Conservation (phyloP, 2,113 vertebrate species). For the Cynocephalus volans region DNA sequence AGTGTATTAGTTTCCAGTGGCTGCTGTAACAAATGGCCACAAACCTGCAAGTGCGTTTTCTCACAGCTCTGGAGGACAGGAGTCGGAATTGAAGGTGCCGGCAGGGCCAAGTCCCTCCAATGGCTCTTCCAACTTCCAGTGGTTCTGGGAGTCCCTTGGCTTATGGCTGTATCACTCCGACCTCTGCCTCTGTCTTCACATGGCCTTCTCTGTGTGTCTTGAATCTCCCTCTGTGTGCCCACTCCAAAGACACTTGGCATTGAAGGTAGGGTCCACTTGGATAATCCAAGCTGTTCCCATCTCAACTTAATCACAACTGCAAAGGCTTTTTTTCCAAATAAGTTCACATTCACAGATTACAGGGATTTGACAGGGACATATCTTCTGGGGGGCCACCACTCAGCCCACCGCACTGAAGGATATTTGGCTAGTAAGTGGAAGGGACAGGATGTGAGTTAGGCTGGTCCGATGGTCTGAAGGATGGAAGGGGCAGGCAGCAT, state of each 20-base stretch:
- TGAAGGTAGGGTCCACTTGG: not conserved
- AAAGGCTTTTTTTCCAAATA: not conserved
- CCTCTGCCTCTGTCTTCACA: not conserved
- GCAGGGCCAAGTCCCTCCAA: too few relatives aligned
- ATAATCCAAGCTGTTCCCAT: not conserved
- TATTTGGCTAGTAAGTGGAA: not conserved
- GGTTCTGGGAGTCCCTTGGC: not conserved
- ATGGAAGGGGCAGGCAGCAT: accelerated
- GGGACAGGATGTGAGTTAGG: not conserved
- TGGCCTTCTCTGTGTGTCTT: not conserved
- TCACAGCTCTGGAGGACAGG: not conserved
- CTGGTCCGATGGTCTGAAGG: not conserved
- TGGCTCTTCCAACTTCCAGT: not conserved
- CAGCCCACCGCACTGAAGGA: not conserved
- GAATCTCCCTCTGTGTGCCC: not conserved
- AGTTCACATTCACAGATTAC: not conserved
- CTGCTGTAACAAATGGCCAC: not conserved
- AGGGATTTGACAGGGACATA: not conserved
- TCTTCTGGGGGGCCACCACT: not conserved
- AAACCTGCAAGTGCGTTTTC: not conserved
- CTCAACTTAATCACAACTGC: not conserved
- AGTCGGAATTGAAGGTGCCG: not conserved
- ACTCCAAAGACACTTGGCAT: not conserved
- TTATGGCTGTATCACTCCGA: too few relatives aligned
- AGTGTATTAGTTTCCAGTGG: not conserved